phyloP scores from a whole-genome alignment of 2,888 invertebrate genomes.

The Agrotis clavis region DNA sequence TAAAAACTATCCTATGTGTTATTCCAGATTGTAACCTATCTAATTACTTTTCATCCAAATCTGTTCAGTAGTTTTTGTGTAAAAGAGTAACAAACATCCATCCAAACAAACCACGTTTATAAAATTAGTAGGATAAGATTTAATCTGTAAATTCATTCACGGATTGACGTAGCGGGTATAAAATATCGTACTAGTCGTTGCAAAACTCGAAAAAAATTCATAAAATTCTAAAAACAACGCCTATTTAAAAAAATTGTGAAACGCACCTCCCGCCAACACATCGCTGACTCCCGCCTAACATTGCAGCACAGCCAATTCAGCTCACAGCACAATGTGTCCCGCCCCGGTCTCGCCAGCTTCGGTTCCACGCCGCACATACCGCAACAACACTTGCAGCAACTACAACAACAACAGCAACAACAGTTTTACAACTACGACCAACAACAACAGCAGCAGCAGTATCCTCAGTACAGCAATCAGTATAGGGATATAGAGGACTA shows the following conservation, averaged over 20 bases:
- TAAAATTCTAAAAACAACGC: neutral
- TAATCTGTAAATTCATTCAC: no score
- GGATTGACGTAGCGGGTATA: no score
- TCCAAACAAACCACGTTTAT: no score
- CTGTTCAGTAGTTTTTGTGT: no score
- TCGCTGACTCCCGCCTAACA: slow-evolving; percentile 66
- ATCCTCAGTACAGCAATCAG: slow-evolving; percentile 67
- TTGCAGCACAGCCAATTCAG: slow-evolving; percentile 90
- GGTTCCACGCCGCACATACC: slow-evolving; percentile 90
- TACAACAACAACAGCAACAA: slow-evolving; percentile 67
- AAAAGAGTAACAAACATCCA: no score
- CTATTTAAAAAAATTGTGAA: slow-evolving; percentile 47
- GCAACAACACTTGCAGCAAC: slow-evolving; percentile 71
- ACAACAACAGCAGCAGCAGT: slow-evolving; percentile 41
- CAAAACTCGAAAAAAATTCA: no score
- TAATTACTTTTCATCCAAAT: no score
- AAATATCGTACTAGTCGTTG: no score
- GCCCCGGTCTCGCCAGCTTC: slow-evolving; percentile 80
- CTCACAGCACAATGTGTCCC: slow-evolving; percentile 90
- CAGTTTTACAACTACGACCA: slow-evolving; percentile 75
- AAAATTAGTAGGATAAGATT: no score
- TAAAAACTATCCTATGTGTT: no score
- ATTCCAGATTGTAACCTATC: no score
- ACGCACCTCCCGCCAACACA: slow-evolving; percentile 61
- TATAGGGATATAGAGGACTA: slow-evolving; percentile 80